Evolutionary conservation across 1,140 invertebrate species (phyloP).

Genomic region (Drosophila albomicans): DNA sequence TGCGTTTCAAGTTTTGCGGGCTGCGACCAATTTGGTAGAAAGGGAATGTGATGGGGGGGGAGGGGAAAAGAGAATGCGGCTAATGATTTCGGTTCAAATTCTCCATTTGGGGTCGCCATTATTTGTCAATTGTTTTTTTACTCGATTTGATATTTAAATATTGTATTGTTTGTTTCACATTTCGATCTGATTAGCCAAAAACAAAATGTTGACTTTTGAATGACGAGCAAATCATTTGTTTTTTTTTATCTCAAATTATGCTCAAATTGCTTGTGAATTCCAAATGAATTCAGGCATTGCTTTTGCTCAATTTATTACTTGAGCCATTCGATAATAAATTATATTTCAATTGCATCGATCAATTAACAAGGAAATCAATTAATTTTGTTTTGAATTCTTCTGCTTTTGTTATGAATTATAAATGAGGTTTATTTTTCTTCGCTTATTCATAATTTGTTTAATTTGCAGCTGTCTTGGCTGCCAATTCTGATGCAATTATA

Average conservation of each 20-base stretch:
- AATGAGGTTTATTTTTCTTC: too few relatives aligned
- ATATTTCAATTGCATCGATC: background rate
- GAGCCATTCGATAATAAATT: background rate
- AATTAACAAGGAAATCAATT: too few relatives aligned
- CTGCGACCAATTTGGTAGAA: slow-evolving; percentile 25
- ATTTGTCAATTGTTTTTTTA: slow-evolving; percentile 24
- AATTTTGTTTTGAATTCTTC: too few relatives aligned
- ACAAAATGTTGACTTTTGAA: slow-evolving; percentile 1
- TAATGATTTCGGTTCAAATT: slow-evolving; percentile 21
- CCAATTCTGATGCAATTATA: too few relatives aligned
- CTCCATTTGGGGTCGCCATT: background rate
- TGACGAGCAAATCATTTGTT: background rate
- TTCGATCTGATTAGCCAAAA: background rate
- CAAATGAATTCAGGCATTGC: background rate
- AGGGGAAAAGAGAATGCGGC: slow-evolving; percentile 23
- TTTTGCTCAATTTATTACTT: background rate
- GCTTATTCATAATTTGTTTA: background rate
- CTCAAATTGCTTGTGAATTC: background rate
- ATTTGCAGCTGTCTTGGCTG: background rate
- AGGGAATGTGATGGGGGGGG: too few relatives aligned
- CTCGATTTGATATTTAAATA: background rate
- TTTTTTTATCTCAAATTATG: background rate
- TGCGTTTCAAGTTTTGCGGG: slow-evolving; percentile 51
- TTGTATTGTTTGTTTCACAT: background rate
- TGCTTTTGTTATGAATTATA: too few relatives aligned